Conservation (phyloP, 1,140 invertebrate genomes). For the Drosophila rufa region DNA sequence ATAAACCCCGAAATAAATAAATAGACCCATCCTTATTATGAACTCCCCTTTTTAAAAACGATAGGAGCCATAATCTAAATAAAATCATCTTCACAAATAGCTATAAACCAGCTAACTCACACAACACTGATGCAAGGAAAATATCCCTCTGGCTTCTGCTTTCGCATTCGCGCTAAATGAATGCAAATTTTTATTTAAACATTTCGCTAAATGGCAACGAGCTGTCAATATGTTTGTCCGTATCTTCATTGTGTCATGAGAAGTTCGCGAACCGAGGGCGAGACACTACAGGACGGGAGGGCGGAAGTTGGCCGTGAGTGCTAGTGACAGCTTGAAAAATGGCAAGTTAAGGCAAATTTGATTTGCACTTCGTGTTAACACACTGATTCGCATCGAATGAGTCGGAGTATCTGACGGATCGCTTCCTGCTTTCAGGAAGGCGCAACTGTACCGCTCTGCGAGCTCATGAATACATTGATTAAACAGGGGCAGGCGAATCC, state of each 20-base stretch:
- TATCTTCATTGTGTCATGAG: slow-evolving; percentile 64
- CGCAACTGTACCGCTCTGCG: slow-evolving; percentile 17
- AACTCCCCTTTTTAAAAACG: neutral
- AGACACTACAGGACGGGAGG: slow-evolving; percentile 1
- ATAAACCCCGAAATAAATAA: neutral
- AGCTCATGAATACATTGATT: slow-evolving; percentile 52
- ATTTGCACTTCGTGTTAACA: slow-evolving; percentile 49
- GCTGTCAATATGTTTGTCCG: slow-evolving; percentile 81
- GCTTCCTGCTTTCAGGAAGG: too few species aligned
- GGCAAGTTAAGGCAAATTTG: slow-evolving; percentile 59
- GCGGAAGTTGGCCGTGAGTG: slow-evolving; percentile 46
- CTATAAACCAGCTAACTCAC: neutral
- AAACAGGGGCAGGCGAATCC: slow-evolving; percentile 27
- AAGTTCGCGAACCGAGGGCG: slow-evolving; percentile 29
- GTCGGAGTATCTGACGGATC: slow-evolving; percentile 13
- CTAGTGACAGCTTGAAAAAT: slow-evolving; percentile 73
- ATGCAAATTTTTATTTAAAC: slow-evolving; percentile 83
- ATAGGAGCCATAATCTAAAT: neutral
- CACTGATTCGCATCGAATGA: slow-evolving; percentile 50
- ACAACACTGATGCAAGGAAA: neutral
- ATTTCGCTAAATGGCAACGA: slow-evolving; percentile 78
- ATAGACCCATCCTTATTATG: rapidly evolving
- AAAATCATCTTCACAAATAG: neutral
- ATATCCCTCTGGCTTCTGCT: neutral
- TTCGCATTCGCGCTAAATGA: slow-evolving; percentile 56